Percentiles rank a stretch among this genome's conserved stretches.
Conservation (phyloP, 2,113 vertebrate genomes). For the Petaurus breviceps region DNA sequence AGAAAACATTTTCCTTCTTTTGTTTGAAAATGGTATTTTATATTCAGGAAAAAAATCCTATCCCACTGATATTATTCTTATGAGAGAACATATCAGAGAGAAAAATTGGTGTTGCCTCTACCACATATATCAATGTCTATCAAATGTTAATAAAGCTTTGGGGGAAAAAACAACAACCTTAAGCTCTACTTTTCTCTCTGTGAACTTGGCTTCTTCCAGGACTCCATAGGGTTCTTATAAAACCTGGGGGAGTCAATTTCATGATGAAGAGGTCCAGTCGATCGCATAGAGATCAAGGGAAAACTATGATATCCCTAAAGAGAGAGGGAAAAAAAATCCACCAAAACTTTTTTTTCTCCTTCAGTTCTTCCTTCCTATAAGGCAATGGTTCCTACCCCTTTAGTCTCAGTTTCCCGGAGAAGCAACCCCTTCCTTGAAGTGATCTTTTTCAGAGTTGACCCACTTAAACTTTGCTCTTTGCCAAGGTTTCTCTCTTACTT, state of each 20-base stretch:
- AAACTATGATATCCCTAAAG: neutral
- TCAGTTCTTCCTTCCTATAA: neutral
- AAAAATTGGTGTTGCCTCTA: constrained; percentile 70
- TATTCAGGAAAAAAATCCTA: constrained; percentile 65
- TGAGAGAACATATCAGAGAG: constrained; percentile 67
- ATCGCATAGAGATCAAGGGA: neutral
- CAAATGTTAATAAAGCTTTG: constrained; percentile 65
- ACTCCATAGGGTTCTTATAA: constrained; percentile 44
- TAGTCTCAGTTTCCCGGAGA: neutral
- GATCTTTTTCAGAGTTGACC: neutral
- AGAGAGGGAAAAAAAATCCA: neutral
- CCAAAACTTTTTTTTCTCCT: neutral
- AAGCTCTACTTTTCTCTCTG: constrained; percentile 60
- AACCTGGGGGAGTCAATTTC: constrained; percentile 5
- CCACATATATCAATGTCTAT: constrained; percentile 64
- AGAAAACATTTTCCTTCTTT: constrained; percentile 77
- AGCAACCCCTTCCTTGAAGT: neutral
- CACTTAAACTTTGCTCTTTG: neutral
- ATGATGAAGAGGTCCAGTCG: accelerated
- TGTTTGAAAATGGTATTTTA: constrained; percentile 72
- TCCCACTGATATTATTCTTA: constrained; percentile 78
- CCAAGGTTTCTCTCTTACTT: neutral
- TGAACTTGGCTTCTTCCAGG: constrained; percentile 62
- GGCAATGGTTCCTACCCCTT: neutral
- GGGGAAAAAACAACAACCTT: constrained; percentile 66